Percentiles rank a stretch among this genome's conserved stretches.
phyloP scores from a whole-genome alignment of 1,140 invertebrate species.

The Drosophila suzukii region DNA sequence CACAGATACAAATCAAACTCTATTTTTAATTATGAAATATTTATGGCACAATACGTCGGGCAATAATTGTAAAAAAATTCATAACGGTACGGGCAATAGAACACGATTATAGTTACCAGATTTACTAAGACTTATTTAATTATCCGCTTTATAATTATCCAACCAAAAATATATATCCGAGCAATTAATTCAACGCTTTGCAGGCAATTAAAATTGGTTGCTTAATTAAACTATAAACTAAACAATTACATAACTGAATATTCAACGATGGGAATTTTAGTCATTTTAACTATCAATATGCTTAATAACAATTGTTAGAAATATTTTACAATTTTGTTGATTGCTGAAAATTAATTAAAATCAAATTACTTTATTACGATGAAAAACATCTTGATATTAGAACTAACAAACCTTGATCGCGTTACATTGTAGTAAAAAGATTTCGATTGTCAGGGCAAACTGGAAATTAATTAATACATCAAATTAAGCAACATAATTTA shows the following conservation, averaged over 20 bases:
- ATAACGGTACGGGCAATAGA: slow-evolving; percentile 20
- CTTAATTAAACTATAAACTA: slow-evolving; percentile 26
- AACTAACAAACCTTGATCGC: background rate
- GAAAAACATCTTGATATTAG: background rate
- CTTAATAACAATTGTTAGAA: slow-evolving; percentile 13
- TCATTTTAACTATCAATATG: background rate
- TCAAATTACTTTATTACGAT: background rate
- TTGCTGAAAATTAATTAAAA: background rate
- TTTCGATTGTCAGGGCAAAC: background rate
- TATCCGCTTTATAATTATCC: slow-evolving; percentile 11
- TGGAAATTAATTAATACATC: background rate
- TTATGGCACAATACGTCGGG: slow-evolving; percentile 25
- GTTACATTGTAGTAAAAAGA: background rate
- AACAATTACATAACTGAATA: slow-evolving; percentile 24
- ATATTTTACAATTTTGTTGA: background rate
- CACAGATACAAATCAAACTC: slow-evolving; percentile 43
- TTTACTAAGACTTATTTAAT: slow-evolving; percentile 25
- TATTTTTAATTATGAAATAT: slow-evolving; percentile 30
- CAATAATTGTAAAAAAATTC: slow-evolving; percentile 16
- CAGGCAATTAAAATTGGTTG: slow-evolving; percentile 26
- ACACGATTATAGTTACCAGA: slow-evolving; percentile 6
- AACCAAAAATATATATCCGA: slow-evolving; percentile 18
- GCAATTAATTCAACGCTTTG: slow-evolving; percentile 26
- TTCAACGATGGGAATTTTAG: slow-evolving; percentile 13
- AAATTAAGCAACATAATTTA: background rate